A percentile compares a stretch with the other conserved stretches of the same genome.
Evolutionary conservation across 2,797 vertebrate genomes (phyloP).

Genomic region (Diglossa cyanea): DNA sequence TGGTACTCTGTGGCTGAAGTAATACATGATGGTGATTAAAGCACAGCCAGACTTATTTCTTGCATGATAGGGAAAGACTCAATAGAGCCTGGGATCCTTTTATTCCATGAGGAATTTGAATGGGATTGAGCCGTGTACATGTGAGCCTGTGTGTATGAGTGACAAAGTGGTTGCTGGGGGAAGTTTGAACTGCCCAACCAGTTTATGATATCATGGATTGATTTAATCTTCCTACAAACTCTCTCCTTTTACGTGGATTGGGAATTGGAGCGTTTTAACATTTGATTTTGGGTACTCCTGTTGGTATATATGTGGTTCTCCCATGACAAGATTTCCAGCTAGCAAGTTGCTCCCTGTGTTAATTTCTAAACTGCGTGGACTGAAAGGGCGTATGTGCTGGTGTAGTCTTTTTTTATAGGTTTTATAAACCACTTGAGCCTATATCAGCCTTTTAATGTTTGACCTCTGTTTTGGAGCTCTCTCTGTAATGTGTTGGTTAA

Average conservation of each 20-base stretch:
- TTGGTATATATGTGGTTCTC: conserved; percentile 66
- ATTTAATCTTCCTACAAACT: conserved; percentile 60
- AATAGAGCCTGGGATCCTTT: conserved; percentile 61
- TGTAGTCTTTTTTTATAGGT: conserved; percentile 82
- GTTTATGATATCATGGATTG: conserved; percentile 65
- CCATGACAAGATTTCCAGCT: conserved; percentile 70
- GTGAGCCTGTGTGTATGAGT: conserved; percentile 59
- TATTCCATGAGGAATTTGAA: conserved; percentile 67
- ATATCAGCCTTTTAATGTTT: conserved; percentile 78
- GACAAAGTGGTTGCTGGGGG: conserved; percentile 43
- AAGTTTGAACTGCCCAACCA: conserved; percentile 58
- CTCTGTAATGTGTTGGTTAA: conserved; percentile 67
- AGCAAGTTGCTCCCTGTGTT: conserved; percentile 66
- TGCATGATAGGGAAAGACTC: conserved; percentile 71
- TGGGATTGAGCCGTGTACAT: conserved; percentile 56
- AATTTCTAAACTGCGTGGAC: conserved; percentile 70
- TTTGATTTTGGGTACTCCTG: conserved; percentile 73
- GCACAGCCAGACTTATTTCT: conserved; percentile 71
- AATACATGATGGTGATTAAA: conserved; percentile 70
- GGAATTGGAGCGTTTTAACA: conserved; percentile 72
- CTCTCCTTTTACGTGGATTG: conserved; percentile 64
- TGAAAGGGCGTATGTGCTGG: conserved; percentile 74
- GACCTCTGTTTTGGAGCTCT: conserved; percentile 70
- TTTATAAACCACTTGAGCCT: conserved; percentile 83
- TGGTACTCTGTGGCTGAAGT: conserved; percentile 69